Evolutionary conservation across 1,140 invertebrate species (phyloP), one percentile per base, ranked within the genome.

Genomic region (Lordiphosa mommai): DNA sequence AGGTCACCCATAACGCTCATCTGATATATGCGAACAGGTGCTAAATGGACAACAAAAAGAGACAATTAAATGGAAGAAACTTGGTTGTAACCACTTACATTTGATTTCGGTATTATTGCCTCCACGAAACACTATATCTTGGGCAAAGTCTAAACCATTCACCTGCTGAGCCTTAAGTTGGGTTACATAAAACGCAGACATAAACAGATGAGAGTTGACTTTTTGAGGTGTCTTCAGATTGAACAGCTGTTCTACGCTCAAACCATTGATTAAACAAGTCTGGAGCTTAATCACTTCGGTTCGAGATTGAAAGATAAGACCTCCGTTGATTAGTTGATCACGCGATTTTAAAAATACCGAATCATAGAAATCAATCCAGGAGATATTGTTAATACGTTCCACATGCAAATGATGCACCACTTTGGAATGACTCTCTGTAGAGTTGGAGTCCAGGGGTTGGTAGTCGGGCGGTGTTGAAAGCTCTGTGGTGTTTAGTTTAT

Each of bases 11-110:
- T 57, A 0, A 88, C 50, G 20, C 59, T 79, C 53, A 88, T 57
- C 40, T 77, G 60, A 14, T 80, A 13, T 3, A 88, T 85, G 16
- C 61, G 68, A 2, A 88, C 86, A 6, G 86, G 82, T 33, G 77
- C 86, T 88, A 10, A 0, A 17, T 47, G 0, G 6, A 2, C n/a
- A 0, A 6, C 1, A 36, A 5, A 6, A 13, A 4, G 6, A 0
- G 6, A 12, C 3, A 16, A 1, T 59, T 56, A 20, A 55, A 46
- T 29, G 30, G 8, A 3, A 1, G 2, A 8, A 7, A 23, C 9
- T n/a, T 14, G 6, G 34, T 3, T 3, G 14, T n/a, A 4, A 3
- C 3, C 14, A 9, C 72, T 70, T 41, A 86, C 86, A 66, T 41
- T 85, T 66, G n/a, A 88, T 71, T 9, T 66, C 46, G 1, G 49